Evolutionary conservation across 2,113 vertebrate genomes (phyloP), one percentile per base, ranked within the genome.

Genomic region (Leucopsar rothschildi): DNA sequence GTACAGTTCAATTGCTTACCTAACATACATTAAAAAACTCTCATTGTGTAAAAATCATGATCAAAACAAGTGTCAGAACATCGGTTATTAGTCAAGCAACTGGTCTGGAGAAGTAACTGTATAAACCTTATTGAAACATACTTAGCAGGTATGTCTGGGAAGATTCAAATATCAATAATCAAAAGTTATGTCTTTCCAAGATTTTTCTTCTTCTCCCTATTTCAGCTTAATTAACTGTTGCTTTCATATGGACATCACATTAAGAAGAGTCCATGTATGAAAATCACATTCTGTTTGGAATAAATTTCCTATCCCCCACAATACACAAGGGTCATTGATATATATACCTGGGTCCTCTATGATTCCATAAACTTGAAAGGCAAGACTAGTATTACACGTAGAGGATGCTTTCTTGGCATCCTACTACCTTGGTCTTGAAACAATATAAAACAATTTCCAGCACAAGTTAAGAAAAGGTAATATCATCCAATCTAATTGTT

Each of bases 401-500:
- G 19, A 79, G 23, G 39, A 76, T 69, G 42, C 15, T 35, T 83
- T 52, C 63, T 60, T 59, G 53, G 50, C 77, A 86, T 66, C 56
- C 56, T 59, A 49, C 40, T 75, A n/a, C 56, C 47, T 75, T 61
- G 11, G 27, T 55, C 52, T 83, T 83, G 19, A 88, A 90, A 63
- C 56, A 80, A 64, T 8, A 78, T 6, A 75, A 90, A 93, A 52
- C 24, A 28, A 81, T 76, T 93, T 64, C 69, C 47, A 94, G 42
- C 39, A 64, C 25, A 84, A 93, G 73, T 86, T 87, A 79, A 33
- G 19, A 35, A 82, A 78, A 80, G 21, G 71, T 72, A 95, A 37
- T 68, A 95, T 76, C 56, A 71, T 56, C 86, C 75, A 81, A 96
- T 95, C 69, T 77, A 95, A 93, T 86, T 78, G 85, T 81, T 60